Percentiles rank a stretch among this genome's conserved stretches.
Evolutionary conservation across 2,888 invertebrate species (phyloP).

Genomic region (Shargacucullia verbasci): DNA sequence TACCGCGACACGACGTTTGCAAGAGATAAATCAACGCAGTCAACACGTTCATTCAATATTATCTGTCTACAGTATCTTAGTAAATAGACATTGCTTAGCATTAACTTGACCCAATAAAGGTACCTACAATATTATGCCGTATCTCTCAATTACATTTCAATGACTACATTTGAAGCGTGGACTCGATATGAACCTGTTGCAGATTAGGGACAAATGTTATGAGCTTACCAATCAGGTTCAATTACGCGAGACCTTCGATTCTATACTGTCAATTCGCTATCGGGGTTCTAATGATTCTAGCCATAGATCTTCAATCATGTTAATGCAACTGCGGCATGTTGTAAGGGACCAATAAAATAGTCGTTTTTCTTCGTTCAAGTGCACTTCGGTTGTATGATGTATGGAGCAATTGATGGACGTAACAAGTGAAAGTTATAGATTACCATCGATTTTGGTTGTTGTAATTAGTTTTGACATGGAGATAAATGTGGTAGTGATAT

Average conservation of each 20-base stretch:
- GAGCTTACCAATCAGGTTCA: conserved; percentile 43
- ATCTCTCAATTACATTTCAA: conserved; percentile 39
- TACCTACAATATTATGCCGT: conserved; percentile 20
- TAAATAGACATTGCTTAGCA: conserved; percentile 34
- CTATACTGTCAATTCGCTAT: conserved; percentile 44
- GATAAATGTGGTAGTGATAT: background rate
- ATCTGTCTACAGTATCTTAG: conserved; percentile 15
- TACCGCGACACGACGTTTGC: conserved; percentile 18
- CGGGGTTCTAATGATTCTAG: conserved; percentile 50
- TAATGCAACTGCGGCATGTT: conserved; percentile 58
- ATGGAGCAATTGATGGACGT: conserved; percentile 48
- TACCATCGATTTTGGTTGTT: conserved; percentile 44
- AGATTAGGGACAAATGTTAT: conserved; percentile 59
- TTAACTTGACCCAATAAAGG: conserved; percentile 54
- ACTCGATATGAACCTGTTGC: conserved; percentile 44
- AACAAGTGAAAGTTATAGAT: conserved; percentile 61
- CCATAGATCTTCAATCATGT: conserved; percentile 59
- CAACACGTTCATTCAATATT: conserved; percentile 42
- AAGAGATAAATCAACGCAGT: conserved; percentile 30
- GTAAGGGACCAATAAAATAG: conserved; percentile 69
- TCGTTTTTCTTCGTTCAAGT: conserved; percentile 61
- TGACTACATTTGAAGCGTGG: conserved; percentile 37
- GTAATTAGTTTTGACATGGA: conserved; percentile 34
- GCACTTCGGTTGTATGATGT: conserved; percentile 38
- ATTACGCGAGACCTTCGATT: conserved; percentile 50